Evolutionary conservation across 2,113 vertebrate species (phyloP).

Genomic region (Himantopus leucocephalus): DNA sequence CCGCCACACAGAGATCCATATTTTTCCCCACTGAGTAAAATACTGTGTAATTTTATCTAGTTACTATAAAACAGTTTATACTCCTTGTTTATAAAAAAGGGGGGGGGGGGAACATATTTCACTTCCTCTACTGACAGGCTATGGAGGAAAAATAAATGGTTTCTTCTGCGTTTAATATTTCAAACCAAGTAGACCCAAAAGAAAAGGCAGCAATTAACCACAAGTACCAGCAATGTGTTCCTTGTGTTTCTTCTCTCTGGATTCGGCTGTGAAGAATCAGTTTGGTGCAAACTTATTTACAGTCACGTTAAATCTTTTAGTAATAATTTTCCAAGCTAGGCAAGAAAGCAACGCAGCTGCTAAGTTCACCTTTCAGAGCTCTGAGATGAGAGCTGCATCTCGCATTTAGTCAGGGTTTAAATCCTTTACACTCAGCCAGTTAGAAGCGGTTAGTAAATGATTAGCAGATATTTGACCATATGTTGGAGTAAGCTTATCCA

Average conservation of each 20-base stretch:
- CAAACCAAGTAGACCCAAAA: slow-evolving; percentile 50
- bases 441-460: neutral
- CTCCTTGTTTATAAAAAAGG: slow-evolving; percentile 14
- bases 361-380: neutral
- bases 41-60: slow-evolving; percentile 35
- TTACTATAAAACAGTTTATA: slow-evolving; percentile 50
- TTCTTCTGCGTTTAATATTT: slow-evolving; percentile 54
- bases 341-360: neutral
- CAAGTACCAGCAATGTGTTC: slow-evolving; percentile 23
- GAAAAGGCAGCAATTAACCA: slow-evolving; percentile 69
- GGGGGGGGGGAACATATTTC: neutral
- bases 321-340: neutral
- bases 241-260: neutral
- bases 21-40: slow-evolving; percentile 54
- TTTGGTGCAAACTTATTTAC: neutral
- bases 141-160: slow-evolving; percentile 52
- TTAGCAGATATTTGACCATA: neutral
- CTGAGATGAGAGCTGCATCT: neutral
- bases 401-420: neutral
- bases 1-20: neutral
- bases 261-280: neutral
- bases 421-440: neutral
- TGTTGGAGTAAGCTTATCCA: neutral
- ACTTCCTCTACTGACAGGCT: slow-evolving; percentile 43
- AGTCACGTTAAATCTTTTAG: neutral